Evolutionary conservation across 2,113 vertebrate genomes (phyloP).

Genomic region (Psettodes erumei): DNA sequence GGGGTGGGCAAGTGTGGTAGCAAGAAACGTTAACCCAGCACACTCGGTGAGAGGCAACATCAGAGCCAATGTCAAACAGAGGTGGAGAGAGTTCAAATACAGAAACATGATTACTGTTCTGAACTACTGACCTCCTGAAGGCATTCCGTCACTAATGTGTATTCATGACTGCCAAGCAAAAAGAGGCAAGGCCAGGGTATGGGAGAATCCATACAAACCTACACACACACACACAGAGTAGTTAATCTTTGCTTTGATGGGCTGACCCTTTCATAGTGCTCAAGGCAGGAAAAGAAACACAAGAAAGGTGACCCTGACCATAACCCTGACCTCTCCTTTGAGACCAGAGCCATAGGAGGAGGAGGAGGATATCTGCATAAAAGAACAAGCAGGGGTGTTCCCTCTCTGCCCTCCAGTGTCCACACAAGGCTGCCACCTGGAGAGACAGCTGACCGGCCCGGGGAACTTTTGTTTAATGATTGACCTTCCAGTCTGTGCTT

Average conservation of each 20-base stretch:
- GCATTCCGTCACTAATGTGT: constrained; percentile 59
- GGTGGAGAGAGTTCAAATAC: constrained; percentile 64
- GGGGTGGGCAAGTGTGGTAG: constrained; percentile 4
- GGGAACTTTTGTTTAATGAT: background rate
- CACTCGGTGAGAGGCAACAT: constrained; percentile 37
- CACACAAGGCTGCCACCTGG: constrained; percentile 16
- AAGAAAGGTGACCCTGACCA: constrained; percentile 32
- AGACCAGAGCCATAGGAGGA: constrained; percentile 15
- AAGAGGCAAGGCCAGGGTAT: constrained; percentile 39
- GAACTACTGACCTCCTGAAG: constrained; percentile 48
- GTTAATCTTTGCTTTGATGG: constrained; percentile 65
- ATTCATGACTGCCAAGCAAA: constrained; percentile 68
- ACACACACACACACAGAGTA: constrained; percentile 10
- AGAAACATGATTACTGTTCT: constrained; percentile 60
- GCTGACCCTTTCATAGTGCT: constrained; percentile 42
- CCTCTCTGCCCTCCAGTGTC: background rate
- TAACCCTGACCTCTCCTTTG: constrained; percentile 56
- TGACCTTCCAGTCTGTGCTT: background rate
- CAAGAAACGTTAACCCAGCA: constrained; percentile 4
- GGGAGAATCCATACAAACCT: constrained; percentile 31
- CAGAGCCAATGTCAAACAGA: constrained; percentile 69
- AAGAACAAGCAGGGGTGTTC: constrained; percentile 14
- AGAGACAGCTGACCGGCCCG: background rate
- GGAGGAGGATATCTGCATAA: constrained; percentile 32
- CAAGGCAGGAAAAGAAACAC: constrained; percentile 24